Conservation (phyloP, 2,888 invertebrate species). For the Lasioglossum marginatum region DNA sequence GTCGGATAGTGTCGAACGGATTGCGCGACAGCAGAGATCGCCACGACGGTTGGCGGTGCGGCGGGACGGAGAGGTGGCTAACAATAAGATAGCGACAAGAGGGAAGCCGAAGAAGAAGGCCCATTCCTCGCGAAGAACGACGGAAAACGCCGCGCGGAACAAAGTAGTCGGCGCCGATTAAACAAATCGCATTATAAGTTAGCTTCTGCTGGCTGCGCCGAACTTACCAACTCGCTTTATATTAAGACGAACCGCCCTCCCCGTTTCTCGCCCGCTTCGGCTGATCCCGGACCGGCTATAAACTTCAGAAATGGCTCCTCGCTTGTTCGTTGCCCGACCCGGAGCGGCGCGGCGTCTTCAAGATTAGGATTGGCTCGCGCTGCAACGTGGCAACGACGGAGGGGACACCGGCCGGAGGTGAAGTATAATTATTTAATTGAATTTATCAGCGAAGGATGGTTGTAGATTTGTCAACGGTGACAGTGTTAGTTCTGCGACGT, state of each 20-base stretch:
- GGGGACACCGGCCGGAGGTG: conserved; percentile 28
- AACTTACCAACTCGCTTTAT: conserved; percentile 83
- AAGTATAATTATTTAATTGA: conserved; percentile 83
- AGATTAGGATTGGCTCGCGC: conserved; percentile 49
- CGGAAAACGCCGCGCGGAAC: conserved; percentile 75
- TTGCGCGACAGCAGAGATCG: conserved; percentile 11
- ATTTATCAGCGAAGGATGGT: conserved; percentile 76
- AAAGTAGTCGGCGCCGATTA: conserved; percentile 84
- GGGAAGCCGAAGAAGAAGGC: conserved; percentile 44
- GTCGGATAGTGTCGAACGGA: conserved; percentile 50
- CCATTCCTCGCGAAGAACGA: conserved; percentile 64
- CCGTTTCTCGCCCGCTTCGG: conserved; percentile 65
- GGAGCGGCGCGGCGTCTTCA: conserved; percentile 22
- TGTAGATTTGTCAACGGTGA: conserved; percentile 78
- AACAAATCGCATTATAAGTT: conserved; percentile 85
- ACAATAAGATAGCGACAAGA: conserved; percentile 30
- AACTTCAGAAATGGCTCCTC: conserved; percentile 82
- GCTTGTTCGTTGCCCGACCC: conserved; percentile 29
- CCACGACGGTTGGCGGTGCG: background rate
- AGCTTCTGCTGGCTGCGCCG: conserved; percentile 80
- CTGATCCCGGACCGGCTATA: conserved; percentile 81
- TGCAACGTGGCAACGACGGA: conserved; percentile 11
- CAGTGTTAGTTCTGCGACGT: conserved; percentile 72
- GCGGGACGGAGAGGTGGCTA: conserved; percentile 16
- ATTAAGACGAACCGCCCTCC: conserved; percentile 82